A percentile compares a stretch with the other conserved stretches of the same genome.
phyloP scores from a whole-genome alignment of 2,888 invertebrate genomes.

The Pachymerium ferrugineum region DNA sequence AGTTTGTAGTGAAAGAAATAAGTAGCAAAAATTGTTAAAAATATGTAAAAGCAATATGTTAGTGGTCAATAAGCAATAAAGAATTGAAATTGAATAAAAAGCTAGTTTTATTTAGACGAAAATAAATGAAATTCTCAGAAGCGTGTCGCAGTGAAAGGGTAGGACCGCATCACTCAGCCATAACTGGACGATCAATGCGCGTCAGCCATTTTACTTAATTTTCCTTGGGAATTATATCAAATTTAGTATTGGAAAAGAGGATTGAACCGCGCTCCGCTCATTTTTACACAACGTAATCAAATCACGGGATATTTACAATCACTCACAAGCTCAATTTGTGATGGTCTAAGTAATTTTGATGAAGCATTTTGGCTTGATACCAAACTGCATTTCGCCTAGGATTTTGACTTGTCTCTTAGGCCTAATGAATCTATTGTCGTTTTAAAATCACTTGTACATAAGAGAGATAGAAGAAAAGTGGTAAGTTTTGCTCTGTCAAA shows the following conservation, averaged over 20 bases:
- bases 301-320: not conserved
- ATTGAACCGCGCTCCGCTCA: not conserved
- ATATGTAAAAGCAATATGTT: not conserved
- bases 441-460: too few relatives aligned
- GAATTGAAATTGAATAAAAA: not conserved
- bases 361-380: not conserved
- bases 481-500: not conserved
- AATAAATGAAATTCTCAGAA: not conserved
- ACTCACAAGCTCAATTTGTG: not conserved
- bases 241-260: not conserved
- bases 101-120: not conserved
- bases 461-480: not conserved
- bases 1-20: not conserved
- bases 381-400: not conserved
- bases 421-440: not conserved
- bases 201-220: conserved; percentile 31
- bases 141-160: not conserved
- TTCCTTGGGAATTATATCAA: not conserved
- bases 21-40: not conserved
- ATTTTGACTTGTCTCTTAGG: not conserved
- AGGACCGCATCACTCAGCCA: not conserved
- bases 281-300: not conserved
- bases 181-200: not conserved
- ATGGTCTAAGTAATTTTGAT: not conserved
- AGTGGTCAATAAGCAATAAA: not conserved